These are phyloP conservation scores for Arrhopalites spinosus DNA, from an alignment of 2,888 invertebrate genomes.

Conservation along the genomic window DNA sequence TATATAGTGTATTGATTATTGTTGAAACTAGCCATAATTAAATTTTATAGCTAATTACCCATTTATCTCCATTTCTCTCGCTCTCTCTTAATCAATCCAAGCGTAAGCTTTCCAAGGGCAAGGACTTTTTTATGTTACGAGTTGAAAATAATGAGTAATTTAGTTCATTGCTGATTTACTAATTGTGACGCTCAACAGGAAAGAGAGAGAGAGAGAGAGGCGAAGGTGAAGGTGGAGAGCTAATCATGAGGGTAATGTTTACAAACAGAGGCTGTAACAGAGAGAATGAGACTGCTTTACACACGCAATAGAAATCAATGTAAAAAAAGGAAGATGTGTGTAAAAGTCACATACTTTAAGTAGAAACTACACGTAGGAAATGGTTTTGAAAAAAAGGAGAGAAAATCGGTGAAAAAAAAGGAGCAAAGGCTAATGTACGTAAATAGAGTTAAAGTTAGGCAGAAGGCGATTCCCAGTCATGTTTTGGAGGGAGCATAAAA, in stretches of 20 bases:
- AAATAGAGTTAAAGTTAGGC: constrained; percentile 36
- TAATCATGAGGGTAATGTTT: background rate
- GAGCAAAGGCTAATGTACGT: constrained; percentile 24
- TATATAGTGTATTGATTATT: no score
- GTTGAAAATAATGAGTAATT: no score
- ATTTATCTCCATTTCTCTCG: no score
- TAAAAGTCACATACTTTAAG: background rate
- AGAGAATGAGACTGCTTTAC: no score
- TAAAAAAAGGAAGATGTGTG: background rate
- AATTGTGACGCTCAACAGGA: no score
- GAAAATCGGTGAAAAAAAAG: background rate
- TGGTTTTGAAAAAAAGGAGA: background rate
- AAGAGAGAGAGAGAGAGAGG: background rate
- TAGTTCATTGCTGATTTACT: no score
- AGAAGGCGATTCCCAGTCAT: constrained; percentile 48
- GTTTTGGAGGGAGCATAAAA: constrained; percentile 40
- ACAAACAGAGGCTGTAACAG: no score
- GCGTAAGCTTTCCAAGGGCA: no score
- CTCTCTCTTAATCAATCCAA: no score
- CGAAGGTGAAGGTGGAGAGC: background rate
- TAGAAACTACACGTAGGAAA: background rate
- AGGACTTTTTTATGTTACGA: no score
- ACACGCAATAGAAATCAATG: no score
- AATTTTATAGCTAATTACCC: no score
- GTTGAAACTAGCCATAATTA: background rate